A percentile compares a stretch with the other conserved stretches of the same genome.
Conservation (phyloP, 1,140 invertebrate genomes). For the Geopemphigus sp. region DNA sequence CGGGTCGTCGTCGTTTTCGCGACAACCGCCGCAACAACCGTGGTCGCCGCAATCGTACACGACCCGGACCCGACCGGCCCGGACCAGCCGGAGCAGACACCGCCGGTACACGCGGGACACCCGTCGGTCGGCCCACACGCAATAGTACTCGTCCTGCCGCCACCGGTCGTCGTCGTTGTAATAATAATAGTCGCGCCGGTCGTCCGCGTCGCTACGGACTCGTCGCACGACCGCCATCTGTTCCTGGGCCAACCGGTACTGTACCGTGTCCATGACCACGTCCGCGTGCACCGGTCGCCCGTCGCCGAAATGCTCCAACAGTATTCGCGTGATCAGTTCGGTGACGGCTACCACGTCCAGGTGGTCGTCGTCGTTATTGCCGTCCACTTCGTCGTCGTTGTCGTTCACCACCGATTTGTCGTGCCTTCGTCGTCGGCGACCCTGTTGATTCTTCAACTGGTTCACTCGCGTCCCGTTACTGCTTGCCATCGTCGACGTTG, state of each 20-base stretch:
- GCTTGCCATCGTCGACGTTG: too few species aligned
- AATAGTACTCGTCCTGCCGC: not conserved
- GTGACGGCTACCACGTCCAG: not conserved
- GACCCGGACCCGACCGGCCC: constrained; percentile 6
- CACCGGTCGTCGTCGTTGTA: not conserved
- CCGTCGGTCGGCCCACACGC: constrained; percentile 16
- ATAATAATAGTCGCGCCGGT: not conserved
- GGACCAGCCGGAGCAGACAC: constrained; percentile 9
- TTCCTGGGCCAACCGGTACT: not conserved
- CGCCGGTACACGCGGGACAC: not conserved
- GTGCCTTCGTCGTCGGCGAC: too few species aligned
- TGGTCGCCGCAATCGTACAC: constrained; percentile 17
- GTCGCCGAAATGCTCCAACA: constrained; percentile 22
- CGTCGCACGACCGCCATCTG: not conserved
- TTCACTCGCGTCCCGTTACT: too few species aligned
- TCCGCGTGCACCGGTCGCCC: constrained; percentile 19
- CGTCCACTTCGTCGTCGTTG: not conserved
- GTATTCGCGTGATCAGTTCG: not conserved
- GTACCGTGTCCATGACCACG: constrained; percentile 28
- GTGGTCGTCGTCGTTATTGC: too few species aligned
- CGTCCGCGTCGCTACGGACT: not conserved
- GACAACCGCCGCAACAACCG: not conserved
- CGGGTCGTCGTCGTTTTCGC: too few species aligned
- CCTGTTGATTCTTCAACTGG: too few species aligned
- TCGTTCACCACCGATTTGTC: too few species aligned